Conservation (phyloP, 2,797 vertebrate species). For the Ptychobarbus kaznakovi region DNA sequence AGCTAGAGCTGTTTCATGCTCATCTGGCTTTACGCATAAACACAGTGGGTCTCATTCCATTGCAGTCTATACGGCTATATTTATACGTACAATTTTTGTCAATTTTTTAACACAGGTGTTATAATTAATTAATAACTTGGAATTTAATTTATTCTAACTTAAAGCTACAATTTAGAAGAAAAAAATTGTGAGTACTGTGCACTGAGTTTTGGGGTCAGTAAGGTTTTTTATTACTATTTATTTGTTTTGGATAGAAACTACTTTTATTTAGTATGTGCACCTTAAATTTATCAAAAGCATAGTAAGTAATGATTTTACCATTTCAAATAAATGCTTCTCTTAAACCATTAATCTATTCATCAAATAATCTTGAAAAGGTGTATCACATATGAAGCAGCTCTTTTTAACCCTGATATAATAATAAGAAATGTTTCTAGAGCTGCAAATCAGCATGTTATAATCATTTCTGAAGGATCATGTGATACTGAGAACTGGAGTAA, state of each 20-base stretch:
- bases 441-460: background rate
- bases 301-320: background rate
- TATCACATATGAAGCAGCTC: background rate
- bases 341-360: background rate
- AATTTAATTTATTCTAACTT: background rate
- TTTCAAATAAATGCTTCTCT: background rate
- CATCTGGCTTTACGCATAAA: slow-evolving; percentile 16
- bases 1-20: slow-evolving; percentile 20
- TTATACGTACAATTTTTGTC: background rate
- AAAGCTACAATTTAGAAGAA: background rate
- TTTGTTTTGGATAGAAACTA: background rate
- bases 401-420: background rate
- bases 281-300: background rate
- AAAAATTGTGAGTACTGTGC: too few relatives aligned
- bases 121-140: too few relatives aligned
- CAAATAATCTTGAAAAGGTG: background rate
- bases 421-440: background rate
- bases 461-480: background rate
- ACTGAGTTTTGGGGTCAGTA: too few relatives aligned
- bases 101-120: too few relatives aligned
- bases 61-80: background rate
- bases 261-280: too few relatives aligned
- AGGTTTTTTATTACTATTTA: too few relatives aligned
- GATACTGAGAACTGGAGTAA: background rate
- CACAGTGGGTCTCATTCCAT: background rate